Evolutionary conservation across 2,113 vertebrate species (phyloP), one percentile per base, ranked within the genome.

Genomic region (Blennius ocellaris): DNA sequence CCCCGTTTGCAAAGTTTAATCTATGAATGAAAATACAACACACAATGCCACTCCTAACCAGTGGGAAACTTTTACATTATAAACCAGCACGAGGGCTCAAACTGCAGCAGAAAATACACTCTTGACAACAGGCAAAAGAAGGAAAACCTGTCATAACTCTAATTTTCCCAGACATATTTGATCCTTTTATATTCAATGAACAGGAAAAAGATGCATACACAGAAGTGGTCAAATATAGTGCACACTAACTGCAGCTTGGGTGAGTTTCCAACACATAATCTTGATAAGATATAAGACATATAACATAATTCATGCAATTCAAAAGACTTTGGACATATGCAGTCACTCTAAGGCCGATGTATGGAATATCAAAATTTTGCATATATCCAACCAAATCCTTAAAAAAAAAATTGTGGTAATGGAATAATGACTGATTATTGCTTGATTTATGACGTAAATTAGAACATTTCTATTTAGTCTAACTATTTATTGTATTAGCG

Each of bases 291-390:
- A n/a, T n/a, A n/a, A n/a, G n/a, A n/a, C n/a, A n/a, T n/a, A n/a
- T n/a, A n/a, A n/a, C n/a, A 67, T 39, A 56, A 47, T 48, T 68
- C 36, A 9, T 56, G 30, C 11, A 14, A 45, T 45, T 45, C 10
- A 44, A 44, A 45, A 11, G 43, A 11, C 12, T 5, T 11, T 9
- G 8, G 10, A 45, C 10, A 45, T 11, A 45, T 45, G 5, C 7
- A 2, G 14, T 48, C 9, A 39, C 53, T 30, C 40, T 70, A 21
- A 43, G 49, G 16, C 7, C 38, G 11, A 40, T 45, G 53, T 48
- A 30, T 45, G 38, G 39, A 48, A 12, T 39, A 56, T 14, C 14
- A 16, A 54, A 16, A 12, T 15, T 9, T 2, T 1, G 38, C 7
- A 30, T 8, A 21, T 9, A 30, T 30, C 21, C 21, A 2, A 30